Evolutionary conservation across 2,888 invertebrate genomes (phyloP), one percentile per base, ranked within the genome.

Genomic region (Buathra laborator): DNA sequence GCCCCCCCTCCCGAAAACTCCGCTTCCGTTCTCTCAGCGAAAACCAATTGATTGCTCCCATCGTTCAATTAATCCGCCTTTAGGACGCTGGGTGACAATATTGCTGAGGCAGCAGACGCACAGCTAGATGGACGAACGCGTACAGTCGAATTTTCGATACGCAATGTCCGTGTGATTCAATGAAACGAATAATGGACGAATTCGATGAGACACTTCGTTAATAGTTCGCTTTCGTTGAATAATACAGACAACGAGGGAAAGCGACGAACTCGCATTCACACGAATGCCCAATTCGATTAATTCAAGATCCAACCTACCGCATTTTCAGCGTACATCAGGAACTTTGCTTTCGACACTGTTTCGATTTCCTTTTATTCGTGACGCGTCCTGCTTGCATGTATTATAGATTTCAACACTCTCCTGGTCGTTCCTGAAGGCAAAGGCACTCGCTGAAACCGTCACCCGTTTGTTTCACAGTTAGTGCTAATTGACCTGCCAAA

Each of bases 31-130:
- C 37, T 37, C 37, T 37, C 37, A 37, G 37, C 66, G 37, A 19
- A 43, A 66, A 66, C 16, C 43, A 16, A 66, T 66, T 66, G 66
- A 66, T 66, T 66, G 43, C 43, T 66, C n/a, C 43, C 19, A 5
- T 10, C 16, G 43, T 66, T 43, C 43, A 9, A 66, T 66, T 43
- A 43, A 66, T 66, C 43, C 37, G 66, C 43, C 43, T 66, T 37
- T 29, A 12, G 62, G 29, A 29, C 24, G 29, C 24, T 4, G 24
- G 29, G 14, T 24, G 29, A 5, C 59, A 59, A 59, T 14, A 29
- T 10, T 12, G 59, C 59, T 29, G 59, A 59, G 1, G 14, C 32
- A 14, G 14, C 32, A 3, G 62, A 29, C 24, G 24, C 32, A 32
- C 9, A 5, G 29, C 29, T 12, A 24, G n/a, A 7, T 14, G 14